Evolutionary conservation across 1,140 invertebrate genomes (phyloP), one percentile per base, ranked within the genome.

Genomic region (Drosophila varians): DNA sequence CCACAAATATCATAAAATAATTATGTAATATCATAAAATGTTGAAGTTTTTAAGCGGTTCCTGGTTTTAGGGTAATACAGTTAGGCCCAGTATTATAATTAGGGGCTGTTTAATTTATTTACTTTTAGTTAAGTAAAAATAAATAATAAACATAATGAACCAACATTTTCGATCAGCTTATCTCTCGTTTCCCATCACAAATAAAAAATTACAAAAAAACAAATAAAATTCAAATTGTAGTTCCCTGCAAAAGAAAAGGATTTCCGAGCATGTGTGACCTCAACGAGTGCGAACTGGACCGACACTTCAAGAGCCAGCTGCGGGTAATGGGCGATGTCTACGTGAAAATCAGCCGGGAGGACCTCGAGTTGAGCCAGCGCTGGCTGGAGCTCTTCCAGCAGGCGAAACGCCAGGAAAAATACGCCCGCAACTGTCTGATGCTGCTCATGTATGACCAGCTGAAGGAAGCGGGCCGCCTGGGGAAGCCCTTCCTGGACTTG

Each of bases 381-480:
- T 87, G 82, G 82, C 18, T 87, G 21, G 9, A 65, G 34, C 8
- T 36, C 3, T 82, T 88, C 19, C 14, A 51, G 6, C 26, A 42
- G 8, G 57, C 45, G 0, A 5, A 16, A 4, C 26, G 18, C 0
- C 9, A 2, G 1, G 61, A 87, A 2, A 87, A 87, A 4, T 82
- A 60, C 19, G 74, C 82, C 6, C 28, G 82, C 1, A 87, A 88
- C 45, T 80, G 77, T 14, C 45, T 87, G 3, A 82, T 88, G 65
- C 36, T 87, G 23, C 18, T 87, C 8, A 64, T 87, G 77, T 48
- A 48, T 8, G 19, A 48, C 5, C 82, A 87, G 40, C 23, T 87
- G 9, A 38, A 26, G 3, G 64, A 70, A 7, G 36, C 40, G 34
- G 61, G 77, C 7, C 61, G 38, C 18, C 38, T 87, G 31, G 21